phyloP scores from a whole-genome alignment of 2,797 vertebrate genomes.

The Pseudomugil gertrudae region DNA sequence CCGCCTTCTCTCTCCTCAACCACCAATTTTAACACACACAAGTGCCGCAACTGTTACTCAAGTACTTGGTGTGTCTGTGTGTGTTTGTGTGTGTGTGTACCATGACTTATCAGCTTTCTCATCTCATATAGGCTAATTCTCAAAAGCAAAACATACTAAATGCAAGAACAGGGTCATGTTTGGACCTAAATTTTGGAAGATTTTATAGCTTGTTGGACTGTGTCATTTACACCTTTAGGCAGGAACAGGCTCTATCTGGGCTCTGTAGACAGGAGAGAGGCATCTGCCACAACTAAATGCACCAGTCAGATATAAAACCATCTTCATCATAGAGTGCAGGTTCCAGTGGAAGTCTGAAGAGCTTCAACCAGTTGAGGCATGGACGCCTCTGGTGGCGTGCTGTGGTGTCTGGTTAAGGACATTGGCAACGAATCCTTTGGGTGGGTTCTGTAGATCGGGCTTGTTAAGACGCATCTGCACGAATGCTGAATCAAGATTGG shows the following conservation, averaged over 20 bases:
- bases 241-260: background rate
- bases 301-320: background rate
- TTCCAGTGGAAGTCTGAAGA: background rate
- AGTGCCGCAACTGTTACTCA: slow-evolving; percentile 13
- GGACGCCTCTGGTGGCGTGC: background rate
- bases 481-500: background rate
- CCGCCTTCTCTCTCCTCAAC: slow-evolving; percentile 31
- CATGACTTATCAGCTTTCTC: slow-evolving; percentile 15
- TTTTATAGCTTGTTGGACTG: background rate
- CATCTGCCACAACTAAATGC: slow-evolving; percentile 5
- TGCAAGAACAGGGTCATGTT: background rate
- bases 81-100: slow-evolving; percentile 6
- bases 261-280: background rate
- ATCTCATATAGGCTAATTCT: slow-evolving; percentile 3
- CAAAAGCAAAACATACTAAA: background rate
- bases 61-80: background rate
- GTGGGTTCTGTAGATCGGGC: background rate
- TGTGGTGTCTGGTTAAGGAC: background rate
- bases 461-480: background rate
- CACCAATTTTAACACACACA: slow-evolving; percentile 21
- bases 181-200: background rate
- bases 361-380: background rate
- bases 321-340: background rate
- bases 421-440: background rate
- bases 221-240: background rate